Percentiles rank a stretch among this genome's conserved stretches.
Conservation (phyloP, 2,888 invertebrate genomes). For the Nymphalis c-album region DNA sequence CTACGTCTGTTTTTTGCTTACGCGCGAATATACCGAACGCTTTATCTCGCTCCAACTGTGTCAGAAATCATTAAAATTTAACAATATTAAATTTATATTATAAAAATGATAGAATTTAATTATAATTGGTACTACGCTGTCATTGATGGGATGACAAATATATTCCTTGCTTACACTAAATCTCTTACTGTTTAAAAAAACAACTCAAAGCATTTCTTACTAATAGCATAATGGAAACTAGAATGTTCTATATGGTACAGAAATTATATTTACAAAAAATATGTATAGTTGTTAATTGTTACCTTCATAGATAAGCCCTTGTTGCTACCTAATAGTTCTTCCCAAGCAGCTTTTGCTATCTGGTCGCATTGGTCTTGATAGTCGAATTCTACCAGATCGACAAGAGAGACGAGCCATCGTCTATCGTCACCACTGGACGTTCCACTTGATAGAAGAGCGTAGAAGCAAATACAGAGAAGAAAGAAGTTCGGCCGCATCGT, state of each 20-base stretch:
- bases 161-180: too few species aligned
- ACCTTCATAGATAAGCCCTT: slow-evolving; percentile 66
- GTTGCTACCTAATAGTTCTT: slow-evolving; percentile 61
- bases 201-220: too few species aligned
- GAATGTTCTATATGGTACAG: too few species aligned
- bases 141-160: too few species aligned
- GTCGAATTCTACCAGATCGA: slow-evolving; percentile 73
- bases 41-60: slow-evolving; percentile 73
- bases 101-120: too few species aligned
- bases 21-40: slow-evolving; percentile 71
- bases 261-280: too few species aligned
- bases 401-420: slow-evolving; percentile 62
- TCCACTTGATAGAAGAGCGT: slow-evolving; percentile 63
- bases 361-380: slow-evolving; percentile 73
- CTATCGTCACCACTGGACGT: slow-evolving; percentile 65
- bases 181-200: too few species aligned
- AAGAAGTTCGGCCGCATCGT: slow-evolving; percentile 61
- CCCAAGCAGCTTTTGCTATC: slow-evolving; percentile 67
- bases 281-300: neutral
- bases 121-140: too few species aligned
- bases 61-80: slow-evolving; percentile 15
- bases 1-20: slow-evolving; percentile 68
- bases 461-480: slow-evolving; percentile 57
- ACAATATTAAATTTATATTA: too few species aligned
- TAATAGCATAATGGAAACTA: too few species aligned